Evolutionary conservation across 2,888 invertebrate genomes (phyloP).

Genomic region (Drosophila anomalata): DNA sequence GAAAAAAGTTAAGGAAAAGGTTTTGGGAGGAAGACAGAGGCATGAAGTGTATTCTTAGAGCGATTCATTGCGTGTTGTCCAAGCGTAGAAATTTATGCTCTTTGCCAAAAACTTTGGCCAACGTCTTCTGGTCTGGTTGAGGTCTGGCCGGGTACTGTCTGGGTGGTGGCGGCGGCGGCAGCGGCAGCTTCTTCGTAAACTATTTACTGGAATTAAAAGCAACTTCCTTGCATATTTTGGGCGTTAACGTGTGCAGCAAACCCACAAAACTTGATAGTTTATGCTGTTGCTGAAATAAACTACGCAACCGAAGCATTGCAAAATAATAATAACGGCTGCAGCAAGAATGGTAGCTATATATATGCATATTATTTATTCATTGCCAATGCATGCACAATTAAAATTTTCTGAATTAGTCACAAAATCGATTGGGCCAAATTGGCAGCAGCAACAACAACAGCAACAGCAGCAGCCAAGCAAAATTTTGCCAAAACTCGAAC

Average conservation of each 20-base stretch:
- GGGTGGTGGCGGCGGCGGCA: conserved; percentile 9
- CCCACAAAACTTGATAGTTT: conserved; percentile 73
- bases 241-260: conserved; percentile 49
- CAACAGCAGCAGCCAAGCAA: conserved; percentile 19
- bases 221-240: conserved; percentile 47
- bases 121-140: conserved; percentile 27
- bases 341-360: conserved; percentile 24
- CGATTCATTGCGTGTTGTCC: conserved; percentile 37
- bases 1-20: conserved; percentile 54
- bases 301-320: conserved; percentile 24
- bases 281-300: conserved; percentile 51
- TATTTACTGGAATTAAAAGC: conserved; percentile 68
- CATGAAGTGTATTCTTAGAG: conserved; percentile 18
- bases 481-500: conserved; percentile 18
- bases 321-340: conserved; percentile 36
- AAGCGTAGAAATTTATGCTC: conserved; percentile 73
- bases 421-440: conserved; percentile 71
- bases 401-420: conserved; percentile 73
- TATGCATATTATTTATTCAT: conserved; percentile 70
- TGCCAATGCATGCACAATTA: conserved; percentile 72
- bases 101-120: conserved; percentile 71
- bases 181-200: conserved; percentile 46
- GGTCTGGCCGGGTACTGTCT: conserved; percentile 23
- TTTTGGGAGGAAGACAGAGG: not conserved
- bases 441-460: conserved; percentile 12